A percentile compares a stretch with the other conserved stretches of the same genome.
phyloP scores from a whole-genome alignment of 2,888 invertebrate species.

The Suillia variegata region DNA sequence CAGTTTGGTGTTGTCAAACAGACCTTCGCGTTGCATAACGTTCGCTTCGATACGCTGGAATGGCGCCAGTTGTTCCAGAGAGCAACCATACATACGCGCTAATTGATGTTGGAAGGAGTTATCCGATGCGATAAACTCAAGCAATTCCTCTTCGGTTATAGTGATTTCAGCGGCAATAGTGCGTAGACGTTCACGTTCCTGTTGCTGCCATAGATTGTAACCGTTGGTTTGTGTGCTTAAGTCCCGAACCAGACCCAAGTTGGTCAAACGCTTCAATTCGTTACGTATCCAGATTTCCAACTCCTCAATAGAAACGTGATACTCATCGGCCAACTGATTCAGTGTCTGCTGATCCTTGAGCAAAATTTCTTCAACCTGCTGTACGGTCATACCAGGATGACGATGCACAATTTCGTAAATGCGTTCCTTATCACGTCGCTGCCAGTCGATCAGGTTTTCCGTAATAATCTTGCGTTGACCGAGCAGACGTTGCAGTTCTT shows the following conservation, averaged over 20 bases:
- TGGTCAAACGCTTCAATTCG: conserved; percentile 44
- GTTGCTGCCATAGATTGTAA: conserved; percentile 42
- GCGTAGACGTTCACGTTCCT: conserved; percentile 48
- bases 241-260: conserved; percentile 42
- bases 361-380: conserved; percentile 41
- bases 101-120: conserved; percentile 43
- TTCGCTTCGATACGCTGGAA: conserved; percentile 43
- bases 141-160: conserved; percentile 49
- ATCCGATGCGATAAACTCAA: conserved; percentile 47
- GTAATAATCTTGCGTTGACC: conserved; percentile 41
- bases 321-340: conserved; percentile 39
- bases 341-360: conserved; percentile 32
- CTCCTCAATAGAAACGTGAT: conserved; percentile 45
- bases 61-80: conserved; percentile 39
- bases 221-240: not conserved
- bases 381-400: conserved; percentile 39
- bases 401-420: conserved; percentile 40
- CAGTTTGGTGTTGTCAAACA: conserved; percentile 44
- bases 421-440: conserved; percentile 46
- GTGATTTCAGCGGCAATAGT: conserved; percentile 45
- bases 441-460: conserved; percentile 46
- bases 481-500: conserved; percentile 44
- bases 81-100: conserved; percentile 42
- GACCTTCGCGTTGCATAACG: conserved; percentile 41
- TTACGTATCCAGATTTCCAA: conserved; percentile 47